Evolutionary conservation across 2,797 vertebrate species (phyloP).

Genomic region (Anguilla megastoma): DNA sequence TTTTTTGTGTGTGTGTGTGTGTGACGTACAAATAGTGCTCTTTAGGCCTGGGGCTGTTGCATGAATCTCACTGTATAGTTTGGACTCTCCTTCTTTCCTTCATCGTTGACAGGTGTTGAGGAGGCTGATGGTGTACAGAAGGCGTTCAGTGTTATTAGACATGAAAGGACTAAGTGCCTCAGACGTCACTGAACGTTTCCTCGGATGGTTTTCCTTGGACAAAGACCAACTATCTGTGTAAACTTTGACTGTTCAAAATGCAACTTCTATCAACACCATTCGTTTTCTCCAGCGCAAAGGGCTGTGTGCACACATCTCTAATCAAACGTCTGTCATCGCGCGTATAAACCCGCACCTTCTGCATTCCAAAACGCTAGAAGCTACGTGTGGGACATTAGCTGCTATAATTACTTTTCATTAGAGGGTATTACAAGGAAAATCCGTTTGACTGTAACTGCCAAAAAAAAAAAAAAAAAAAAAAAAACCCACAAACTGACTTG

Average conservation of each 20-base stretch:
- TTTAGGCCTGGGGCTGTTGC: neutral
- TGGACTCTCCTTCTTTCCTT: neutral
- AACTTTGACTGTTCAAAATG: constrained; percentile 30
- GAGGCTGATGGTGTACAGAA: neutral
- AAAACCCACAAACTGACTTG: constrained; percentile 32
- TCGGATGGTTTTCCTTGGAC: neutral
- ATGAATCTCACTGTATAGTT: too few species aligned
- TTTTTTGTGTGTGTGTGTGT: neutral
- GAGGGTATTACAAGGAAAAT: constrained; percentile 40
- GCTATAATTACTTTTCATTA: constrained; percentile 28
- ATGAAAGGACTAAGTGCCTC: neutral
- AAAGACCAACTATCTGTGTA: constrained; percentile 23
- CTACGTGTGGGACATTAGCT: neutral
- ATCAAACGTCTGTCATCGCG: constrained; percentile 61
- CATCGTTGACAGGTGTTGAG: neutral
- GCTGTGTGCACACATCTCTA: constrained; percentile 49
- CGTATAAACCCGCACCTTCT: constrained; percentile 48
- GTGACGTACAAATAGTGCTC: neutral
- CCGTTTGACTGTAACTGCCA: constrained; percentile 28
- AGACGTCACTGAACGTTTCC: neutral
- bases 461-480: constrained; percentile 18
- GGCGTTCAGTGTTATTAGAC: neutral
- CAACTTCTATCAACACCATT: constrained; percentile 54
- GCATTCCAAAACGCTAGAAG: constrained; percentile 44
- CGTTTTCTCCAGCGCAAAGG: constrained; percentile 50